Conservation (phyloP, 2,888 invertebrate genomes). For the Spisula solida region DNA sequence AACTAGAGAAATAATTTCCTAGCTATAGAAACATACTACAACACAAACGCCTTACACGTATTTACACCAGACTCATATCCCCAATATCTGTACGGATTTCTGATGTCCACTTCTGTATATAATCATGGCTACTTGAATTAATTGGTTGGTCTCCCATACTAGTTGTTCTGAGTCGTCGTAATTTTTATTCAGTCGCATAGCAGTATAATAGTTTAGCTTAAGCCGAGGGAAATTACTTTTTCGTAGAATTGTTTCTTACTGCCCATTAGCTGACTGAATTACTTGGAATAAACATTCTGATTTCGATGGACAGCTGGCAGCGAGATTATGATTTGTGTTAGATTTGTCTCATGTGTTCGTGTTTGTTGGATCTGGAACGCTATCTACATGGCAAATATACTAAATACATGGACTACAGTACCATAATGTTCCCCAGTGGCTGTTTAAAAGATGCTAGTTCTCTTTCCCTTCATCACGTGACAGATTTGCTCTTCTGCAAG, state of each 20-base stretch:
- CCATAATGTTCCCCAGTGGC: conserved; percentile 32
- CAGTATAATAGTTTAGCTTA: conserved; percentile 42
- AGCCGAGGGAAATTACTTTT: conserved; percentile 13
- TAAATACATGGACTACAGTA: neutral
- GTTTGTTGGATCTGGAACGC: neutral
- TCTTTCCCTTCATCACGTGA: conserved; percentile 26
- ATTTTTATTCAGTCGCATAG: conserved; percentile 1
- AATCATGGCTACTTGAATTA: conserved; percentile 41
- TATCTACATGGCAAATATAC: conserved; percentile 7
- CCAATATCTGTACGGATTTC: conserved; percentile 33
- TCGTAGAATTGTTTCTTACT: neutral
- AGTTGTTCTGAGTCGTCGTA: neutral
- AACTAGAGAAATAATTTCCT: conserved; percentile 8
- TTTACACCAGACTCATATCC: conserved; percentile 20
- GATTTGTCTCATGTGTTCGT: neutral
- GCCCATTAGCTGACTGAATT: neutral
- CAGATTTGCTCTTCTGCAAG: conserved; percentile 38
- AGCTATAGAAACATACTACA: neutral
- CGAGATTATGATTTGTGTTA: neutral
- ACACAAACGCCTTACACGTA: conserved; percentile 30
- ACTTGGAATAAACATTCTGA: neutral
- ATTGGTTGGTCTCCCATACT: conserved; percentile 36
- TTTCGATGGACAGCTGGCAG: neutral
- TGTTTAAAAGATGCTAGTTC: conserved; percentile 38
- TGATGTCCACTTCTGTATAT: conserved; percentile 29